Base-by-base conservation (phyloP, 2,888 invertebrate genomes). In the Pristionchus mayeri region DNA sequence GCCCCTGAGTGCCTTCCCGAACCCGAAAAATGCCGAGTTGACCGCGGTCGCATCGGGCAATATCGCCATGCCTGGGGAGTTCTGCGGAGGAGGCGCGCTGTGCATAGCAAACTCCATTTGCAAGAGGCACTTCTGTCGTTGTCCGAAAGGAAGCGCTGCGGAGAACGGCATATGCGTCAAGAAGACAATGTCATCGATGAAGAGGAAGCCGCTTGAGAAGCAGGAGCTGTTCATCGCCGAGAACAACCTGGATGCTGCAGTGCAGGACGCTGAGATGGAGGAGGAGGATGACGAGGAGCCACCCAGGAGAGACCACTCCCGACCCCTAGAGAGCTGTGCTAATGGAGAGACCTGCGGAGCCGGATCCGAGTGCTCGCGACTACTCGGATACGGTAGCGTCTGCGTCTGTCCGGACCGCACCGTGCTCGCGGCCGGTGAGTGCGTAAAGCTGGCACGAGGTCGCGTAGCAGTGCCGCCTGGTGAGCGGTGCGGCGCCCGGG, bases 41-140 rank as follows among this genome's bases (percentile, higher is more conserved):
- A 24, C 48, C 21, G 63, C 60, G 0, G 50, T 63, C 9, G 82
- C 44, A 7, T 0, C 24, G 0, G 82, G 82, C 0, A 63, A 54
- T 7, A 75, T 75, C 7, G 89, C 91, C 18, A 87, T 90, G 87
- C 92, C 92, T 16, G 92, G 92, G 21, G 92, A 92, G 79, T 89
- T 86, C 80, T 92, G 92, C 83, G 89, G 88, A 27, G 87, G 85
- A 63, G 88, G 87, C 0, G 85, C 86, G 48, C 80, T 89, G 13
- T 92, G 92, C 81, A 79, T 90, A 0, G 92, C 91, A 7, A 90
- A 91, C 78, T 89, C 92, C 16, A 78, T 87, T 11, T 92, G 92
- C 85, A 84, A 85, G 11, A 57, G 82, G 9, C 87, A 88, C 16
- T 91, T 88, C 88, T 92, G 92, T 81, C 87, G 90, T 11, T 92